Evolutionary conservation across 1,140 invertebrate species (phyloP), one percentile per base, ranked within the genome.

Genomic region (Portunus trituberculatus): DNA sequence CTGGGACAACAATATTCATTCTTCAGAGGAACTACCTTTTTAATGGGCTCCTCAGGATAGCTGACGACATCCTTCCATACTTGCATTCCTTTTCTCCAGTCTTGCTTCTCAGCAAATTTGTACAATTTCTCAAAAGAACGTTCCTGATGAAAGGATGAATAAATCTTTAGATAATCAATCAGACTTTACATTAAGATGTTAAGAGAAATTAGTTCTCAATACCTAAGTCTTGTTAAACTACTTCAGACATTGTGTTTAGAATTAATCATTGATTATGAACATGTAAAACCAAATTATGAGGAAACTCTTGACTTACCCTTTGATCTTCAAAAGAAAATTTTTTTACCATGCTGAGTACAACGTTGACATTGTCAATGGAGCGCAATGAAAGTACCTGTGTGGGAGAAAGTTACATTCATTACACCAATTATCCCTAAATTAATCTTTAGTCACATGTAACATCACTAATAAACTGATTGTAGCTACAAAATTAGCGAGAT

Each of bases 301-400:
- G 8, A 46, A 32, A 87, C 31, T 32, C 4, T 8, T 0, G 4
- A 87, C 94, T 95, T 92, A 95, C 94, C 94, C 94, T 92, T 28
- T 86, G 46, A 28, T 91, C 90, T 92, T 84, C 83, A 84, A 95
- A 95, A 45, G 32, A 28, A 39, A 95, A 95, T 16, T 95, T 95
- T 29, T 52, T 93, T 29, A 93, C 91, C 94, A 95, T 95, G 7
- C 20, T 32, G 7, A 93, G 46, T 87, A 95, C 52, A 92, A 95
- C 45, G 76, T 95, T 95, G 83, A 95, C 91, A 89, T 95, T 93
- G 91, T 95, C 94, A 67, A 95, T 88, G 32, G 91, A 59, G 0
- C 94, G 82, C 14, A 95, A 86, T 39, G 82, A 88, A 39, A 95
- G 83, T 32, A 95, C 91, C 94, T 95, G 46, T 20, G 28, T 45